These are phyloP conservation scores for Ranitomeya imitator DNA, from an alignment of 2,113 vertebrate species.

Conservation along the genomic window DNA sequence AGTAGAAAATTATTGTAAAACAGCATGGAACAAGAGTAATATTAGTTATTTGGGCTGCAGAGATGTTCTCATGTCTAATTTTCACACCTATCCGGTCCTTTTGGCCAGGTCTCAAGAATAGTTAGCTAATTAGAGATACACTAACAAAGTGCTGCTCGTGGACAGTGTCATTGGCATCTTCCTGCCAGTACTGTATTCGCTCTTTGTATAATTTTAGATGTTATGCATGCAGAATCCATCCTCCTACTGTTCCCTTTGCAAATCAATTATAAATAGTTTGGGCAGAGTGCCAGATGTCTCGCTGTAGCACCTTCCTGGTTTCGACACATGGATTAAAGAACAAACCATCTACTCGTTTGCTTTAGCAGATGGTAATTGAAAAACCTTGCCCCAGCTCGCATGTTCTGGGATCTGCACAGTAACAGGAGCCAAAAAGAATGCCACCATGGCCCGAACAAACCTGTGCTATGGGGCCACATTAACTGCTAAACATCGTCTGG, in stretches of 20 bases:
- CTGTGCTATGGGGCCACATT: conserved; percentile 9
- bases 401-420: conserved; percentile 42
- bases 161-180: conserved; percentile 33
- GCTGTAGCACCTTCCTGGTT: conserved; percentile 52
- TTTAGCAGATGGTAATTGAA: conserved; percentile 57
- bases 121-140: conserved; percentile 41
- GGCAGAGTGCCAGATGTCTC: conserved; percentile 51
- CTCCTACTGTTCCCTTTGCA: conserved; percentile 50
- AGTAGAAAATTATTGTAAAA: conserved; percentile 27
- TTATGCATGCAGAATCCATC: conserved; percentile 45
- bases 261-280: conserved; percentile 56
- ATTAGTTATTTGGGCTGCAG: not conserved
- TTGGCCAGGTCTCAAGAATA: conserved; percentile 12
- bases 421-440: conserved; percentile 25
- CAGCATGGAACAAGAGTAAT: conserved; percentile 13
- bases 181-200: conserved; percentile 27
- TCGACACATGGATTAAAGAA: conserved; percentile 53
- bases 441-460: not conserved
- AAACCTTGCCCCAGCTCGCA: conserved; percentile 43
- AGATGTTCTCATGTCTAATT: not conserved
- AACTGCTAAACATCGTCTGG: conserved; percentile 15
- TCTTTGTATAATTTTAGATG: conserved; percentile 40
- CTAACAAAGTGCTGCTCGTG: conserved; percentile 16
- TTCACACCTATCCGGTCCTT: conserved; percentile 23
- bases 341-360: conserved; percentile 51